phyloP scores from a whole-genome alignment of 1,140 invertebrate genomes.

The Listronotus bonariensis region DNA sequence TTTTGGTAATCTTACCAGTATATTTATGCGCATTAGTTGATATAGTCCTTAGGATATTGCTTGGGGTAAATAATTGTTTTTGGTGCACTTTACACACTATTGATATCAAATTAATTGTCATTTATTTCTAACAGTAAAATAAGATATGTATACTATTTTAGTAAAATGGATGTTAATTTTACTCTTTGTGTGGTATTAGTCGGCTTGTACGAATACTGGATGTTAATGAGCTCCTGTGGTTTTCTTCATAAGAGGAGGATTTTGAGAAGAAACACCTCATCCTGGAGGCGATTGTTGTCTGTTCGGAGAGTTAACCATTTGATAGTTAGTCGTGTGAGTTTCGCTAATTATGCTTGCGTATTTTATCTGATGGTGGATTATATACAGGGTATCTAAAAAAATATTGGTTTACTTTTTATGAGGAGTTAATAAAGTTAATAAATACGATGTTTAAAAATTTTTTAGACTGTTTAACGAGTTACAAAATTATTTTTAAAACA shows the following conservation, averaged over 20 bases:
- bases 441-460: too few species aligned
- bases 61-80: too few species aligned
- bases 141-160: not conserved
- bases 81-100: too few species aligned
- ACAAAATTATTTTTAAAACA: too few species aligned
- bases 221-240: conserved; percentile 52
- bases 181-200: conserved; percentile 47
- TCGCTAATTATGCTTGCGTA: conserved; percentile 49
- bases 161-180: not conserved
- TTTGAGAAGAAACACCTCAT: conserved; percentile 43
- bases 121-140: not conserved
- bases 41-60: too few species aligned
- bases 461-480: too few species aligned
- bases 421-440: too few species aligned
- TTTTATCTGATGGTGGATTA: conserved; percentile 43
- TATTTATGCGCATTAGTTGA: too few species aligned
- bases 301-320: conserved; percentile 46
- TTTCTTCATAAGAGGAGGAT: conserved; percentile 35
- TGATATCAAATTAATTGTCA: too few species aligned
- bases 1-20: too few species aligned
- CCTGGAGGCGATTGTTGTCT: conserved; percentile 36
- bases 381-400: conserved; percentile 37
- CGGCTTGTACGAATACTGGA: conserved; percentile 52
- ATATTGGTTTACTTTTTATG: not conserved
- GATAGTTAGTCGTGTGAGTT: conserved; percentile 46